Base-by-base conservation (phyloP, 1,140 invertebrate species). In the Arion vulgaris region DNA sequence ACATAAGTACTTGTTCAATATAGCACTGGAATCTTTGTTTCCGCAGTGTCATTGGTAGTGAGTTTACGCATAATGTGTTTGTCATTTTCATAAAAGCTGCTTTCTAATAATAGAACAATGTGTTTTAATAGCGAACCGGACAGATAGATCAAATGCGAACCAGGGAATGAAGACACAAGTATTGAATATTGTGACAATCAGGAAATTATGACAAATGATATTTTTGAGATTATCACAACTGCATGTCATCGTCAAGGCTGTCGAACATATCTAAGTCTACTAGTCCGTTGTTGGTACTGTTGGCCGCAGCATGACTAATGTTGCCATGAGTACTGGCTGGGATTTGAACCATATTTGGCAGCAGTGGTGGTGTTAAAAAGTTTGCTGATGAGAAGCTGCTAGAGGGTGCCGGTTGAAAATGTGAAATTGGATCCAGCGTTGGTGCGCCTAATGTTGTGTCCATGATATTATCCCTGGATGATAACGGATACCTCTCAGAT, bases 181-280 rank as follows among this genome's bases (percentile, higher is more conserved):
- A 45, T 45, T 45, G 15, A 45, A 45, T 45, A 15, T 45, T 45
- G 5, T 45, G 5, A 45, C 41, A 45, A 45, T 57, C 53, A 19
- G 4, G 53, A n/a, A 57, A n/a, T 19, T 15, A 57, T n/a, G 23
- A 57, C 53, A 57, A 57, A 57, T 5, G 41, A 15, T 45, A 19
- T n/a, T 23, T 19, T 57, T 57, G 53, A 66, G n/a, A n/a, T 28
- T 17, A 26, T 76, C 74, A 76, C 26, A 76, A 76, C 74, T 76
- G 74, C 74, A 76, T 76, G 36, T 76, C 45, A 51, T 76, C 74
- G 53, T 76, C 74, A 45, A 51, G 2, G 72, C 41, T 74, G n/a
- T 49, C 72, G 13, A 74, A 51, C 32, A 53, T 51, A 32, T 76
- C 49, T 28, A 34, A 76, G 53, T 76, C 74, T 23, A 28, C n/a